Base-by-base conservation (phyloP, 2,797 vertebrate species). In the Molossus alvarezi region DNA sequence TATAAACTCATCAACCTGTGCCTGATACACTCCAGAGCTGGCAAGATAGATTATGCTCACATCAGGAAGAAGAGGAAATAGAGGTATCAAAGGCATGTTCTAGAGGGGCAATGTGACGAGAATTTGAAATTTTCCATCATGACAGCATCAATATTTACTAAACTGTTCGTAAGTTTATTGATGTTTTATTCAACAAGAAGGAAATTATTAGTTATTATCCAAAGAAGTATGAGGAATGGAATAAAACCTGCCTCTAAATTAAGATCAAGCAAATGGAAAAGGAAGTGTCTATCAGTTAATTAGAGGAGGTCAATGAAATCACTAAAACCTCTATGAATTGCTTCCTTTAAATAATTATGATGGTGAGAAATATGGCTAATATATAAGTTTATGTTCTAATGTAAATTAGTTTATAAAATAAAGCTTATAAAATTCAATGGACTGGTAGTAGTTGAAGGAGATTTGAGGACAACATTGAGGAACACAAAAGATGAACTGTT, bases 331-430 rank as follows among this genome's bases (percentile, higher is more conserved):
- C 72, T 65, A 21, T 69, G 7, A 77, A 76, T 60, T 90, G 14
- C 23, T 92, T 94, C 65, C 13, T 53, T 84, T 60, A 88, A 69
- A 96, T 58, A 93, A 93, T 80, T 93, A 75, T 91, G 51, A 71
- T 65, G n/a, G 23, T 88, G 7, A 93, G 58, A 90, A 96, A 91
- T 88, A 41, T 95, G 77, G 86, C 37, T 41, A 69, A 90, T 88
- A 17, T 84, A 2, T 33, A 93, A 51, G 45, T 55, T 29, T 87
- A 29, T 75, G 37, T 92, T 25, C 23, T 80, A 84, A 90, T 75
- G 27, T 48, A 79, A 87, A 84, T 82, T 57, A 88, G 9, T 80
- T 75, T 84, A 92, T 23, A 86, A 58, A 90, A 55, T 67, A 75
- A 90, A 65, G 75, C 15, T 58, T 90, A 5, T 88, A 88, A 96